Evolutionary conservation across 2,888 invertebrate species (phyloP).

Genomic region (Andrena haemorrhoa): DNA sequence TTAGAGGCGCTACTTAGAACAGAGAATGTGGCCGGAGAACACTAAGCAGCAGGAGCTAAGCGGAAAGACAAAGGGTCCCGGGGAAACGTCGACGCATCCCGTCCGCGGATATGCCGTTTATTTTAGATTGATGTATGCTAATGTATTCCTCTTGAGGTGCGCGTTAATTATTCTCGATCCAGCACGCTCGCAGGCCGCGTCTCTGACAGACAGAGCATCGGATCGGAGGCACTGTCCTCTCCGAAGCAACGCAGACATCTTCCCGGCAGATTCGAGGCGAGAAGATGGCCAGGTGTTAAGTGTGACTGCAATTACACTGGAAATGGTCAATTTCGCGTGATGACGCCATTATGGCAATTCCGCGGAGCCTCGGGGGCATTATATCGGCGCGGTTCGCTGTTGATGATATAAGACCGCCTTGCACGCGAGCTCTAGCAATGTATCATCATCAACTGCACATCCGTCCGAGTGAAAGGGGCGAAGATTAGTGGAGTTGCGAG

Average conservation of each 20-base stretch:
- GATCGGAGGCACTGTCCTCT: not conserved
- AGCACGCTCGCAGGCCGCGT: conserved; percentile 9
- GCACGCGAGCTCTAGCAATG: conserved; percentile 33
- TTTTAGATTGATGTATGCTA: conserved; percentile 70
- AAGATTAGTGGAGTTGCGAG: conserved; percentile 13
- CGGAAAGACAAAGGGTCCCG: conserved; percentile 27
- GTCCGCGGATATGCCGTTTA: conserved; percentile 64
- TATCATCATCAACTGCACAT: conserved; percentile 33
- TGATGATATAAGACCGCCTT: conserved; percentile 55
- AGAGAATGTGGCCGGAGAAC: conserved; percentile 25
- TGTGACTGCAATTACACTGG: conserved; percentile 37
- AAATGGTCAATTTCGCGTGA: conserved; percentile 54
- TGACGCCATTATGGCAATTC: conserved; percentile 25
- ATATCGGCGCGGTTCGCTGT: conserved; percentile 39
- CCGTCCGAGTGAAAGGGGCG: conserved; percentile 24
- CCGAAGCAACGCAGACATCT: not conserved
- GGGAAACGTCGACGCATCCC: conserved; percentile 32
- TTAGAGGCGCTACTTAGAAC: conserved; percentile 10
- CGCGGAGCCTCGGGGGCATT: conserved; percentile 11
- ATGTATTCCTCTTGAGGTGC: conserved; percentile 64
- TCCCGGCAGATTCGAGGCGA: not conserved
- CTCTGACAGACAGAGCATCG: not conserved
- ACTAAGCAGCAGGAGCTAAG: conserved; percentile 7
- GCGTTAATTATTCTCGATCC: conserved; percentile 66
- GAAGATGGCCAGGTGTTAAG: conserved; percentile 32